Base-by-base conservation (phyloP, 1,140 invertebrate species). In the Zelostemma sp. region DNA sequence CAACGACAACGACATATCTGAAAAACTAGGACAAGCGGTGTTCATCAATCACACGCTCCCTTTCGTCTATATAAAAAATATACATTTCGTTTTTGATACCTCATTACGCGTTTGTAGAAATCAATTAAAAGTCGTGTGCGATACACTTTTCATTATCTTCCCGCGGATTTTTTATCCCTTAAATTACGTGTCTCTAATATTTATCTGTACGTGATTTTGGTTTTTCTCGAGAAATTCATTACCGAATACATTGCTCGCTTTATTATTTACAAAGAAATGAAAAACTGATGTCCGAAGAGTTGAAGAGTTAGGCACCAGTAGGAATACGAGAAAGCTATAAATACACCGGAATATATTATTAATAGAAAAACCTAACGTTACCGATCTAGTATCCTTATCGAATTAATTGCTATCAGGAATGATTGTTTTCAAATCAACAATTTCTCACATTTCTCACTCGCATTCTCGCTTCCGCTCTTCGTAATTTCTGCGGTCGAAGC, bases 31-130 rank as follows among this genome's bases (percentile, higher is more conserved):
- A 72, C 69, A 64, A 72, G 64, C 61, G 64, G 64, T 68, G 65
- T 72, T 72, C 70, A 72, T 72, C 65, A 72, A 72, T 72, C 70
- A 72, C 64, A 68, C 70, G 64, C 61, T 68, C 70, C 67, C 57
- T 68, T n/a, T 72, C 60, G 53, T 65, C 31, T 72, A 68, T 72
- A 72, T 72, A 72, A 68, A 72, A 72, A 72, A 68, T 68, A 68
- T 68, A 72, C 61, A 65, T 68, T 66, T 67, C 56, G 61, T 68
- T 72, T 65, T 72, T 72, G 69, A 68, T 72, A 68, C 65, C 59
- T 68, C 11, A 35, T 68, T 65, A 62, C 61, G 58, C 61, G 62
- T 72, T 68, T 59, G 69, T 72, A 64, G 56, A 61, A 72, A 68
- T 65, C 69, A 72, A 72, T 72, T 72, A 61, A 72, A 71, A 67